Evolutionary conservation across 2,797 vertebrate species (phyloP), one percentile per base, ranked within the genome.

Genomic region (Ambastaia sidthimunki): DNA sequence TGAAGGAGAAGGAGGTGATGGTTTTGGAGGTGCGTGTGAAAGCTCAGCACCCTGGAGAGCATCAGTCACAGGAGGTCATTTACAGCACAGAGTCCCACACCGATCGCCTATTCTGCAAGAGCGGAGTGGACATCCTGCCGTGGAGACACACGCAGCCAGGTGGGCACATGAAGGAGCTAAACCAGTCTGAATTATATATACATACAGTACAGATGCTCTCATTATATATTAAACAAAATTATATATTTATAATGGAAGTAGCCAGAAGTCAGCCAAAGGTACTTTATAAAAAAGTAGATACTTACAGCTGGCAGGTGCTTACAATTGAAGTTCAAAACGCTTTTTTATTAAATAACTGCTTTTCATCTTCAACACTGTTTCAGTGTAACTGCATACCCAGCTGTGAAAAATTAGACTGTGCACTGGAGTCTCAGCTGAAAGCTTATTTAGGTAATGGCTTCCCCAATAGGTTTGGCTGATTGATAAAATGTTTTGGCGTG

Each of bases 11-110:
- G 54, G 92, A 94, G 79, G 89, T 90, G 72, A 92, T 90, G 1
- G 87, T 95, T 83, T 82, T 94, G 34, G 93, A 95, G 87, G 91
- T 94, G n/a, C 89, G 90, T 11, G 93, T 95, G 44, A 94, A 92
- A 84, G 93, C 92, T 15, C 92, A 93, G 86, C 91, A 89, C 48
- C 89, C 93, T 0, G 93, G 93, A 60, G 91, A 93, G 4, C 87
- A 86, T 31, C 83, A 88, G 82, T 87, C 89, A 3, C 93, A 93
- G 85, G 93, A 94, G 82, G 85, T 94, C 0, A 86, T 94, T 76
- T 95, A 93, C 90, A 93, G 93, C 91, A 94, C 92, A 0, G 93
- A 94, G 91, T 91, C 90, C 0, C 93, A 93, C 89, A 94, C 93
- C 0, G 92, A 94, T 86, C 92, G 92, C 37, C 91, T 90, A 47